phyloP scores from a whole-genome alignment of 2,113 vertebrate species.

The Malurus melanocephalus region DNA sequence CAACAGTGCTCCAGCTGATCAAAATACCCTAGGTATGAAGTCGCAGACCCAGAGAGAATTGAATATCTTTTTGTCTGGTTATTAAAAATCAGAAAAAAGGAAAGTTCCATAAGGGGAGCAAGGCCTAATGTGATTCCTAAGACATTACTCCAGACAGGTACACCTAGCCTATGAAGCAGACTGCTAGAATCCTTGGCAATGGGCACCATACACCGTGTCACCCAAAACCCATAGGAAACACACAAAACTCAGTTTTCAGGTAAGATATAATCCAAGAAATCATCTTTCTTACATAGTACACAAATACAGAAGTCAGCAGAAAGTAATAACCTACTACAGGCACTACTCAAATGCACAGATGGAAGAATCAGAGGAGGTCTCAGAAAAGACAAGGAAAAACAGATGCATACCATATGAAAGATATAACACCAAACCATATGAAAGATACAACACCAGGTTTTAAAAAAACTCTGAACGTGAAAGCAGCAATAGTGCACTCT shows the following conservation, averaged over 20 bases:
- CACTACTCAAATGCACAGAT: not conserved
- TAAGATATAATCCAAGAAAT: not conserved
- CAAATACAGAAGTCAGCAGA: not conserved
- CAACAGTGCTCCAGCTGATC: not conserved
- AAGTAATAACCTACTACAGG: not conserved
- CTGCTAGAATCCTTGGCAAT: not conserved
- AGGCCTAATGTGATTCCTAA: not conserved
- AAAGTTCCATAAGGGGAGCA: fast-evolving
- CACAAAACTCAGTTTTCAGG: not conserved
- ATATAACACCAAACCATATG: not conserved
- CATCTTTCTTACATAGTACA: not conserved
- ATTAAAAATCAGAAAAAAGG: not conserved
- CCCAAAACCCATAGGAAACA: not conserved
- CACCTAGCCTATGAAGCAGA: not conserved
- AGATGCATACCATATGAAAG: not conserved
- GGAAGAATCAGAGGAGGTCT: not conserved
- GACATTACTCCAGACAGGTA: not conserved
- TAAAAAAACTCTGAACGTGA: not conserved
- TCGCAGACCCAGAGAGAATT: not conserved
- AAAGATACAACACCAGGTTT: not conserved
- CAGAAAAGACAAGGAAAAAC: not conserved
- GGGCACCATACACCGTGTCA: not conserved
- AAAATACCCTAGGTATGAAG: not conserved
- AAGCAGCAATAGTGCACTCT: not conserved
- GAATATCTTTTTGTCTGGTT: fast-evolving